Evolutionary conservation across 2,113 vertebrate species (phyloP).

Genomic region (Aphyosemion australe): DNA sequence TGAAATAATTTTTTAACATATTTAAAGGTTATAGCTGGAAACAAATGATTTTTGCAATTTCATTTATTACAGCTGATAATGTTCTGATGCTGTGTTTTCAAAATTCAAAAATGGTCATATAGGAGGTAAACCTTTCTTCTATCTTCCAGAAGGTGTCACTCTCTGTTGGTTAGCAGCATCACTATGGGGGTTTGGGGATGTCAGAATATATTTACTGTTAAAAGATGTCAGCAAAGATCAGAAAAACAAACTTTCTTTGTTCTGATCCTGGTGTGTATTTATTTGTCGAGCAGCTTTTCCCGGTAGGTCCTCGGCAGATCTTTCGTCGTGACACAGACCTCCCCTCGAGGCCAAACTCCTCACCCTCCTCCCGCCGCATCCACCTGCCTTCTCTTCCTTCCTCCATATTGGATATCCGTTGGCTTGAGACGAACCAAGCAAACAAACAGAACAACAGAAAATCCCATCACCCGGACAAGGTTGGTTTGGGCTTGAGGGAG

Average conservation of each 20-base stretch:
- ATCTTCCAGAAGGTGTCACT: conserved; percentile 73
- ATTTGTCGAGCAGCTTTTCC: conserved; percentile 67
- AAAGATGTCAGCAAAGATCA: conserved; percentile 1
- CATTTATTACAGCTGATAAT: too few relatives aligned
- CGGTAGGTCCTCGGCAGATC: conserved; percentile 59
- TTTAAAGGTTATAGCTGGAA: not conserved
- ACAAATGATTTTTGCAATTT: too few relatives aligned
- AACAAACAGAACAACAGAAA: conserved; percentile 79
- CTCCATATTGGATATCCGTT: conserved; percentile 68
- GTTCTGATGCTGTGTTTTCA: not conserved
- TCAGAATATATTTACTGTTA: rapidly evolving
- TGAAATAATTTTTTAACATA: too few relatives aligned
- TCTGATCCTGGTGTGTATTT: conserved; percentile 34
- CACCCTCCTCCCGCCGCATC: conserved; percentile 9
- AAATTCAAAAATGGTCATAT: not conserved
- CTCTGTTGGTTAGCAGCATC: conserved; percentile 36
- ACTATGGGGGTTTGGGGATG: not conserved
- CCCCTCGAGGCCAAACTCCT: conserved; percentile 32
- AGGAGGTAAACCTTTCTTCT: too few relatives aligned
- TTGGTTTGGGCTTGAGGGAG: conserved; percentile 60
- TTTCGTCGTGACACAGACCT: conserved; percentile 41
- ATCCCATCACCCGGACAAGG: conserved; percentile 75
- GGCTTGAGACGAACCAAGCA: conserved; percentile 77
- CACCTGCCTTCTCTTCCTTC: conserved; percentile 27
- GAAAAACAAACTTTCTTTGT: conserved; percentile 26